Conservation (phyloP, 2,888 invertebrate species). For the Sisyra nigra region DNA sequence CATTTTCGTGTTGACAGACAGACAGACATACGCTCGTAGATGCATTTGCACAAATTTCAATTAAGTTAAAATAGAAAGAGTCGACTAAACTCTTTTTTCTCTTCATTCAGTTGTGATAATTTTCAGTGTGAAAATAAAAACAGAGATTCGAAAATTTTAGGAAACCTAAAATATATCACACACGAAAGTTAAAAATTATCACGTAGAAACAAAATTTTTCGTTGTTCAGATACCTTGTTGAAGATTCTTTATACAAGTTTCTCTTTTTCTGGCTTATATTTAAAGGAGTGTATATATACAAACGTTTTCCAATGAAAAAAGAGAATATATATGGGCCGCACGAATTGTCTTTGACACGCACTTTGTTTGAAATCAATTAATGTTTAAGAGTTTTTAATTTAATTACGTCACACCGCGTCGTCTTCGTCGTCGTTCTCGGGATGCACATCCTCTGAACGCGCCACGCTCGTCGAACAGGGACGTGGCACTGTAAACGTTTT, state of each 20-base stretch:
- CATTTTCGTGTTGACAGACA: too few relatives aligned
- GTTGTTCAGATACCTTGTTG: slow-evolving; percentile 4
- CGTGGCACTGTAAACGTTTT: slow-evolving; percentile 4
- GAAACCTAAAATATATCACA: too few relatives aligned
- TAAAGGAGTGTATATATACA: neutral
- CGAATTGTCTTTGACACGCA: neutral
- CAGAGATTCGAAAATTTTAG: too few relatives aligned
- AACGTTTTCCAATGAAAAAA: neutral
- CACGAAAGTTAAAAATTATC: too few relatives aligned
- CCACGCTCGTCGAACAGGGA: neutral
- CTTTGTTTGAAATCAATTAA: too few relatives aligned
- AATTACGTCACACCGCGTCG: neutral
- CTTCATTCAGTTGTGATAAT: too few relatives aligned
- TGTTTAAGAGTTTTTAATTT: neutral
- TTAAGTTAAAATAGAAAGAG: too few relatives aligned
- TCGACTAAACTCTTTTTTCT: too few relatives aligned
- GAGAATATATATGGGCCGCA: neutral
- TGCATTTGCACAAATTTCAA: too few relatives aligned
- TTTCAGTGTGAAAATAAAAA: too few relatives aligned
- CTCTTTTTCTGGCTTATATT: neutral
- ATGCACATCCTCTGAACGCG: neutral
- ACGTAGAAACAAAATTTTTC: neutral
- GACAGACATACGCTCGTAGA: too few relatives aligned
- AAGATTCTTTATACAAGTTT: neutral
- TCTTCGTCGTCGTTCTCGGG: neutral